Conservation (phyloP, 2,113 vertebrate genomes). For the Tamias sibiricus region DNA sequence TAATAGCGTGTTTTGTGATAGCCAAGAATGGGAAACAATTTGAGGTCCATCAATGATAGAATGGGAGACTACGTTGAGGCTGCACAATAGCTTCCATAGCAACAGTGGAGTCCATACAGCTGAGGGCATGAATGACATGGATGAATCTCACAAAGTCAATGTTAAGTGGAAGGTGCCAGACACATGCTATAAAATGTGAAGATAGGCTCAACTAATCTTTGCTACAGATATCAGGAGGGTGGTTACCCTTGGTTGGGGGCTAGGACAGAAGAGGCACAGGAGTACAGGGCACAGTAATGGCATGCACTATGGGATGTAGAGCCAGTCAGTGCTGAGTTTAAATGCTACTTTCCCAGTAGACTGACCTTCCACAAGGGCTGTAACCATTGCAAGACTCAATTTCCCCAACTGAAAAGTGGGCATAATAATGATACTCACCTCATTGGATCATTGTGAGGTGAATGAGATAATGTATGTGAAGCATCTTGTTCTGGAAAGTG, state of each 20-base stretch:
- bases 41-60: not conserved
- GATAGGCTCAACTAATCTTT: not conserved
- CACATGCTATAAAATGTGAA: not conserved
- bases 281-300: not conserved
- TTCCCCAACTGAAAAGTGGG: not conserved
- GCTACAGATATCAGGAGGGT: not conserved
- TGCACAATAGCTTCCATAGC: not conserved
- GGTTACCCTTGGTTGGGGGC: not conserved
- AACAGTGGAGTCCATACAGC: rapidly evolving
- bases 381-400: not conserved
- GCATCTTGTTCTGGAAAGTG: not conserved
- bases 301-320: not conserved
- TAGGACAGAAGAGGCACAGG: not conserved
- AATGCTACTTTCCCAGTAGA: not conserved
- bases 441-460: not conserved
- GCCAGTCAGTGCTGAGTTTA: not conserved
- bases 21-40: not conserved
- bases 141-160: not conserved
- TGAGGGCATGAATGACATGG: rapidly evolving
- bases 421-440: rapidly evolving
- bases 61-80: not conserved
- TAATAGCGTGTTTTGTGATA: not conserved
- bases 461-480: not conserved
- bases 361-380: not conserved
- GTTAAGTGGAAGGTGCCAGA: not conserved